Conservation (phyloP, 1,140 invertebrate genomes). For the Eumeta japonica region DNA sequence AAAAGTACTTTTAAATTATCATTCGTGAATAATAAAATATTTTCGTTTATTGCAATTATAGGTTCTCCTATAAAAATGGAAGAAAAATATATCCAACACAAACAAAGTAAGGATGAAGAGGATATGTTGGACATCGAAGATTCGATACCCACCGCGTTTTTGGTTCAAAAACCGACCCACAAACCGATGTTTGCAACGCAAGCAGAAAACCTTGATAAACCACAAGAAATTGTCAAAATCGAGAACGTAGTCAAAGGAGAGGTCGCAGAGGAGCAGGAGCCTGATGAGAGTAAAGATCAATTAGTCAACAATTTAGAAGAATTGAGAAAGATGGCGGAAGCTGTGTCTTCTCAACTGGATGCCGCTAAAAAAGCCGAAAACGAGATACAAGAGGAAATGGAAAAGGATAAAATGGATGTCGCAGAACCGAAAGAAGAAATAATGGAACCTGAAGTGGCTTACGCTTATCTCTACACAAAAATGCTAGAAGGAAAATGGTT, state of each 20-base stretch:
- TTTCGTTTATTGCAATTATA: slow-evolving; percentile 14
- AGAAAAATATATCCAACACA: slow-evolving; percentile 54
- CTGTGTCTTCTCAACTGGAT: slow-evolving; percentile 52
- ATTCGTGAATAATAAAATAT: neutral
- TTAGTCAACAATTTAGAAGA: slow-evolving; percentile 56
- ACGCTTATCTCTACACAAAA: slow-evolving; percentile 33
- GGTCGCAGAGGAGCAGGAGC: slow-evolving; percentile 20
- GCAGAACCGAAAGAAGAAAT: slow-evolving; percentile 51
- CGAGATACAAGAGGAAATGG: slow-evolving; percentile 57
- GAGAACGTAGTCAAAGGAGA: slow-evolving; percentile 37
- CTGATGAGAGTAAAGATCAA: slow-evolving; percentile 37
- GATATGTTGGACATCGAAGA: slow-evolving; percentile 56
- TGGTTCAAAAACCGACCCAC: slow-evolving; percentile 53
- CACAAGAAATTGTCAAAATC: slow-evolving; percentile 43
- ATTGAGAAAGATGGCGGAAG: slow-evolving; percentile 58
- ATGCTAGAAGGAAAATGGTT: slow-evolving; percentile 60
- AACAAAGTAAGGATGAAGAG: slow-evolving; percentile 46
- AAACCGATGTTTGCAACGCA: slow-evolving; percentile 38
- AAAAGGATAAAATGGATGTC: slow-evolving; percentile 54
- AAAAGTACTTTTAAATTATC: neutral
- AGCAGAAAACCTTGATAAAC: slow-evolving; percentile 41
- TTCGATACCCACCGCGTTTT: slow-evolving; percentile 54
- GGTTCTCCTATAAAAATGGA: slow-evolving; percentile 56
- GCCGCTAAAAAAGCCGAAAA: slow-evolving; percentile 52
- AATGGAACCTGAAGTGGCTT: slow-evolving; percentile 42